phyloP scores from a whole-genome alignment of 1,140 invertebrate species.

The Anoplophora glabripennis region DNA sequence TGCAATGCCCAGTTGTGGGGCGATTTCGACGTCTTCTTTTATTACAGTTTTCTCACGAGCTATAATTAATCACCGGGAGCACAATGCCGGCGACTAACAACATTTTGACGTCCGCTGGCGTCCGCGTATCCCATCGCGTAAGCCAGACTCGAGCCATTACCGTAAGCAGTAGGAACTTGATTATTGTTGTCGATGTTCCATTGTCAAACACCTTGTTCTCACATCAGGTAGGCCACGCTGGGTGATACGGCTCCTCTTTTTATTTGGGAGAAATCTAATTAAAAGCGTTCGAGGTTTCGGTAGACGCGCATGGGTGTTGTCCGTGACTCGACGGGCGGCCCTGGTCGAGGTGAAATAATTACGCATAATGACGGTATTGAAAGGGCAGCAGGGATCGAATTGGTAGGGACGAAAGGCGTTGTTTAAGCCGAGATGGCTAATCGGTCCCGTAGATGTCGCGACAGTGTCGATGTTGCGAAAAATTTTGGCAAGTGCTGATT shows the following conservation, averaged over 20 bases:
- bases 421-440: too few relatives aligned
- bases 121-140: not conserved
- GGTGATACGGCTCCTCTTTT: not conserved
- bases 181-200: slow-evolving; percentile 21
- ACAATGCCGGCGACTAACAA: too few relatives aligned
- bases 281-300: slow-evolving; percentile 3
- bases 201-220: slow-evolving; percentile 32
- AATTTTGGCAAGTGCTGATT: too few relatives aligned
- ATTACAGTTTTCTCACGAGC: too few relatives aligned
- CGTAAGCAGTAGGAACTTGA: slow-evolving; percentile 25
- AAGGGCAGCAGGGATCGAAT: too few relatives aligned
- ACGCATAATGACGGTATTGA: too few relatives aligned
- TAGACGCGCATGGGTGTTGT: not conserved
- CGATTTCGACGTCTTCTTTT: too few relatives aligned
- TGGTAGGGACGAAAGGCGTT: too few relatives aligned
- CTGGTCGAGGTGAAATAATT: not conserved
- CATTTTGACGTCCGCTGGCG: not conserved
- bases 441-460: too few relatives aligned
- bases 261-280: slow-evolving; percentile 1
- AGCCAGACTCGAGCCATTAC: not conserved
- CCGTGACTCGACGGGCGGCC: not conserved
- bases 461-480: too few relatives aligned
- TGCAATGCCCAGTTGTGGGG: too few relatives aligned
- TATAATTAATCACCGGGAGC: too few relatives aligned
- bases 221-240: slow-evolving; percentile 8